These are phyloP conservation scores for Leucoma salicis DNA, from an alignment of 2,888 invertebrate genomes.

Conservation along the genomic window DNA sequence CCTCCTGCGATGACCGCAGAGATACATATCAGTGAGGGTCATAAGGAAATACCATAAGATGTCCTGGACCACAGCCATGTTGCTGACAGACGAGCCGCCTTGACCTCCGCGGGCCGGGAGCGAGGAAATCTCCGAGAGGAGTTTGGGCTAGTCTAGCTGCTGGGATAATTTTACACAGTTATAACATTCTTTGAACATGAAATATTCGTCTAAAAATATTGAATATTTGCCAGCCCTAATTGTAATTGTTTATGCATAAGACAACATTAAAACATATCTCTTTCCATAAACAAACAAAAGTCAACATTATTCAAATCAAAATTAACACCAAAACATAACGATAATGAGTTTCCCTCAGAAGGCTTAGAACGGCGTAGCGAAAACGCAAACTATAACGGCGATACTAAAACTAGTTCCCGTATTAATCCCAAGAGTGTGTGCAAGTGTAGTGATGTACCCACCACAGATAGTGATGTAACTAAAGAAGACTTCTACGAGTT, in stretches of 20 bases:
- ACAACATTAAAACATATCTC: not conserved
- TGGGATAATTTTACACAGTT: too few relatives aligned
- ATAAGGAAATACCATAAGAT: too few relatives aligned
- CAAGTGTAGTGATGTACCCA: constrained; percentile 10
- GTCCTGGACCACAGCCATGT: too few relatives aligned
- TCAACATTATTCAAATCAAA: constrained; percentile 18
- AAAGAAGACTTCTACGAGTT: constrained; percentile 5
- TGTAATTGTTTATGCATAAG: not conserved
- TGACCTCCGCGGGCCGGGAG: too few relatives aligned
- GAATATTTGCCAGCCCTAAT: too few relatives aligned
- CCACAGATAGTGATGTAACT: constrained; percentile 25
- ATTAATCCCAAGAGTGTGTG: constrained; percentile 35
- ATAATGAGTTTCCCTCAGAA: constrained; percentile 37
- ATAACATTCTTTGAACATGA: too few relatives aligned
- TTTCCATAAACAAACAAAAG: not conserved
- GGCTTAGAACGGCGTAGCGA: constrained; percentile 26
- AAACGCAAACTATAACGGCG: constrained; percentile 22
- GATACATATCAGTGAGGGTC: too few relatives aligned
- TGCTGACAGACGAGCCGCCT: too few relatives aligned
- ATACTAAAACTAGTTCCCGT: constrained; percentile 35
- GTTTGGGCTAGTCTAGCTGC: too few relatives aligned
- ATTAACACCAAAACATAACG: constrained; percentile 35
- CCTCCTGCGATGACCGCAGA: too few relatives aligned
- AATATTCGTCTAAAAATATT: too few relatives aligned
- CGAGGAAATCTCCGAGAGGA: too few relatives aligned